Conservation (phyloP, 2,888 invertebrate genomes). For the Malacosoma neustria region DNA sequence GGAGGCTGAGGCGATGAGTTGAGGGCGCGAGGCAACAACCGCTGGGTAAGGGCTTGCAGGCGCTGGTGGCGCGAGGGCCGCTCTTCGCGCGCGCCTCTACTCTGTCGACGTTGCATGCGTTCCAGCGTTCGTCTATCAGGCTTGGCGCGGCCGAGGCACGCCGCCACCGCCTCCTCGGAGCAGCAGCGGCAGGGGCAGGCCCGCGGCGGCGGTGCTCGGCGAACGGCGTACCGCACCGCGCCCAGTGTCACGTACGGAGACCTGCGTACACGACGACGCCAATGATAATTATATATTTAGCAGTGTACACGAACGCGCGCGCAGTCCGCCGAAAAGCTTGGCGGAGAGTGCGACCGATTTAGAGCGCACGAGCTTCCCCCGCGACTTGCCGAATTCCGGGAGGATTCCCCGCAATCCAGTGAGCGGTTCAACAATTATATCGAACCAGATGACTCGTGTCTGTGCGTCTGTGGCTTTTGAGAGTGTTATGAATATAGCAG, state of each 20-base stretch:
- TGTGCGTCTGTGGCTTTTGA: slow-evolving; percentile 28
- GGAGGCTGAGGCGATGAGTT: slow-evolving; percentile 39
- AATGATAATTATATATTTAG: slow-evolving; percentile 39
- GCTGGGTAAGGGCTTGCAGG: slow-evolving; percentile 87
- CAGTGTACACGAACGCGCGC: slow-evolving; percentile 26
- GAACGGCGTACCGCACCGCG: slow-evolving; percentile 81
- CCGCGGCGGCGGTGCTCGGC: slow-evolving; percentile 77
- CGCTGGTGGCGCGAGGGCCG: slow-evolving; percentile 77
- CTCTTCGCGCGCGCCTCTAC: slow-evolving; percentile 69
- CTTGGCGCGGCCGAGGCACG: slow-evolving; percentile 68
- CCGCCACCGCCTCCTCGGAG: slow-evolving; percentile 72
- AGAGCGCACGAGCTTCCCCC: slow-evolving; percentile 58
- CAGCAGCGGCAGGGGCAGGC: slow-evolving; percentile 73
- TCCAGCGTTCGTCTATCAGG: slow-evolving; percentile 83
- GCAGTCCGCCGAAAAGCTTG: slow-evolving; percentile 54
- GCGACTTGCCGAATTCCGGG: slow-evolving; percentile 60
- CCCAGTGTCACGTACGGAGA: slow-evolving; percentile 79
- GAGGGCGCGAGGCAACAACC: slow-evolving; percentile 77
- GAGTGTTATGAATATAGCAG: slow-evolving; percentile 26
- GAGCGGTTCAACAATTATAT: slow-evolving; percentile 46
- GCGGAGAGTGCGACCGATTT: slow-evolving; percentile 67
- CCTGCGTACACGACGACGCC: slow-evolving; percentile 51
- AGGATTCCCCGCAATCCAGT: slow-evolving; percentile 68
- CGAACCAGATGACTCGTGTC: slow-evolving; percentile 44
- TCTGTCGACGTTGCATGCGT: slow-evolving; percentile 87